Conservation (phyloP, 2,888 invertebrate genomes). For the Brachyopa scutellaris region DNA sequence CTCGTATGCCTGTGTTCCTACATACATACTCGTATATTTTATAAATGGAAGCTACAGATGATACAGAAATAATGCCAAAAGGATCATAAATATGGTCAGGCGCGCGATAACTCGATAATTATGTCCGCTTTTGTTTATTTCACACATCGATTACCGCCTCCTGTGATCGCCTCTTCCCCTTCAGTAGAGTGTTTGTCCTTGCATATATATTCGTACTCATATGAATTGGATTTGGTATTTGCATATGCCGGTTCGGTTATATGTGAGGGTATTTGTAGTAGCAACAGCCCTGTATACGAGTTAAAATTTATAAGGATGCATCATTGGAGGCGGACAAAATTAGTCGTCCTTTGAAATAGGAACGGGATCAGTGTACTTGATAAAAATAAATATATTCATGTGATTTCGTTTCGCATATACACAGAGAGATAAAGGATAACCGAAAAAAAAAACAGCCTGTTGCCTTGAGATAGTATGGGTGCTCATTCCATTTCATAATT, state of each 20-base stretch:
- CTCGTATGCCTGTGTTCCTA: background rate
- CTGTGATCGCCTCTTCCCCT: slow-evolving; percentile 67
- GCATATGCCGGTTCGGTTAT: slow-evolving; percentile 55
- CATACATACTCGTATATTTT: slow-evolving; percentile 54
- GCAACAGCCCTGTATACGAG: slow-evolving; percentile 16
- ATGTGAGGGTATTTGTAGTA: slow-evolving; percentile 26
- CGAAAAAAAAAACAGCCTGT: slow-evolving; percentile 56
- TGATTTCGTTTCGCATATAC: slow-evolving; percentile 10
- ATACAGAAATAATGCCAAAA: slow-evolving; percentile 73
- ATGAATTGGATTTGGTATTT: slow-evolving; percentile 35
- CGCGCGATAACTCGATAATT: slow-evolving; percentile 82
- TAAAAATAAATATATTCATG: slow-evolving; percentile 26
- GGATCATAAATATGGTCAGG: slow-evolving; percentile 76
- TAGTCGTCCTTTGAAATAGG: slow-evolving; percentile 7
- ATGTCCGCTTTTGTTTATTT: slow-evolving; percentile 82
- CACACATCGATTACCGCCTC: slow-evolving; percentile 81
- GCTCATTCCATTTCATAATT: slow-evolving; percentile 43
- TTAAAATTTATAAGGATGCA: slow-evolving; percentile 54
- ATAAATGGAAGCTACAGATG: slow-evolving; percentile 66
- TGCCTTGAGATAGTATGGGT: slow-evolving; percentile 21
- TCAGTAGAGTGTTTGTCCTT: slow-evolving; percentile 33
- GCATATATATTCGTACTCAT: slow-evolving; percentile 2
- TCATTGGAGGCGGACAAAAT: slow-evolving; percentile 39
- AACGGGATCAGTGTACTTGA: slow-evolving; percentile 14
- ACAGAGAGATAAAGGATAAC: background rate